Conservation (phyloP, 2,797 vertebrate species). For the Xiphorhynchus erythropygius region DNA sequence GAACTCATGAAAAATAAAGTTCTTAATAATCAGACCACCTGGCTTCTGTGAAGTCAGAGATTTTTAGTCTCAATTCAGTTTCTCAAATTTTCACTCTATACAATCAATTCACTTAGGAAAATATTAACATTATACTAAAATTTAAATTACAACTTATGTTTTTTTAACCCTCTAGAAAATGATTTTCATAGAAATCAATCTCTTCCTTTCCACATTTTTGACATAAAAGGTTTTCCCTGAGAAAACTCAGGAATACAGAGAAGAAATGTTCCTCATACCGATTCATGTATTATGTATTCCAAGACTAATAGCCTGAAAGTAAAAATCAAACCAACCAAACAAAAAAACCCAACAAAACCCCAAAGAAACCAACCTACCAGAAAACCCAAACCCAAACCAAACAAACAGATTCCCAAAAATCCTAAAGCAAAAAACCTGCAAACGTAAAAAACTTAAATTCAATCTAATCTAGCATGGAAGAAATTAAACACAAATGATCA, state of each 20-base stretch:
- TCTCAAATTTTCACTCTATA: background rate
- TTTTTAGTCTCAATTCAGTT: background rate
- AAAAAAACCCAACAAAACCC: no score
- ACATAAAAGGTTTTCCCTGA: fast-evolving
- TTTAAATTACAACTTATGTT: background rate
- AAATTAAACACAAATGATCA: background rate
- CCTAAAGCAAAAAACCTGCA: no score
- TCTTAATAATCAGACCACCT: background rate
- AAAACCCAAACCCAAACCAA: no score
- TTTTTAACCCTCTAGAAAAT: background rate
- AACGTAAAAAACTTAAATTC: background rate
- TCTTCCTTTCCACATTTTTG: background rate
- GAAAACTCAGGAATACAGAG: background rate
- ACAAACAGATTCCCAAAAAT: no score
- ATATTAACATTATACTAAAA: background rate
- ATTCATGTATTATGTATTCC: background rate
- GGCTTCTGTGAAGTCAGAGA: background rate
- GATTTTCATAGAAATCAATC: background rate
- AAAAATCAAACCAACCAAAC: background rate
- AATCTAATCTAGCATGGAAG: background rate
- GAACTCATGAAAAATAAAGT: background rate
- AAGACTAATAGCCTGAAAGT: background rate
- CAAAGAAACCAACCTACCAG: no score
- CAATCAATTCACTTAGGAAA: background rate
- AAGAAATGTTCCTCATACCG: background rate